A percentile compares a stretch with the other conserved stretches of the same genome.
These are phyloP conservation scores for Venturia canescens DNA, from an alignment of 1,140 invertebrate genomes.

Conservation along the genomic window DNA sequence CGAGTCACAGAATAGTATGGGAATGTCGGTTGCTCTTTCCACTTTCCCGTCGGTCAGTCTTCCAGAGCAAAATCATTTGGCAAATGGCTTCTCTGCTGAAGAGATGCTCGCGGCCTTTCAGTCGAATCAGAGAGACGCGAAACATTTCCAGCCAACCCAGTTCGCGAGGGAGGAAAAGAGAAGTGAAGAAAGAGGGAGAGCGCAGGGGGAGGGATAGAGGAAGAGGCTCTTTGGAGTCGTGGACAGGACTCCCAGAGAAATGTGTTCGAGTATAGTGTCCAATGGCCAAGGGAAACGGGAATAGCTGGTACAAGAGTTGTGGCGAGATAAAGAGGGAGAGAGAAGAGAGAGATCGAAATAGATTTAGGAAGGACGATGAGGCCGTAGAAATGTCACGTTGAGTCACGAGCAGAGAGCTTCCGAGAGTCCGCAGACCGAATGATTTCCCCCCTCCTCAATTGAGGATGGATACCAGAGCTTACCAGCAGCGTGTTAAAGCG, in stretches of 20 bases:
- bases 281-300: not conserved
- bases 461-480: not conserved
- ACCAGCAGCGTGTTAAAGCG: conserved; percentile 23
- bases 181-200: not conserved
- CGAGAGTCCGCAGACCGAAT: conserved; percentile 17
- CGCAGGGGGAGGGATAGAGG: not conserved
- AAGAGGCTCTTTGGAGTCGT: not conserved
- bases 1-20: not conserved
- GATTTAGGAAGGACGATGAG: conserved; percentile 19
- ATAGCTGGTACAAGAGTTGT: not conserved
- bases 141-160: not conserved
- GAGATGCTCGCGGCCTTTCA: conserved; percentile 50
- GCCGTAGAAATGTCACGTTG: conserved; percentile 20
- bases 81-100: conserved; percentile 61
- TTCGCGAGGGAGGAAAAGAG: not conserved
- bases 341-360: not conserved
- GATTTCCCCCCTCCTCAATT: not conserved
- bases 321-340: not conserved
- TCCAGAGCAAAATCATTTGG: conserved; percentile 66
- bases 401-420: conserved; percentile 21
- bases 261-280: conserved; percentile 1
- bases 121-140: conserved; percentile 56
- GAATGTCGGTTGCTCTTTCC: conserved; percentile 1
- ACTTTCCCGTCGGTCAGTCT: not conserved
- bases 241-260: not conserved